Evolutionary conservation across 2,797 vertebrate genomes (phyloP).

Genomic region (Geotrypetes seraphini): DNA sequence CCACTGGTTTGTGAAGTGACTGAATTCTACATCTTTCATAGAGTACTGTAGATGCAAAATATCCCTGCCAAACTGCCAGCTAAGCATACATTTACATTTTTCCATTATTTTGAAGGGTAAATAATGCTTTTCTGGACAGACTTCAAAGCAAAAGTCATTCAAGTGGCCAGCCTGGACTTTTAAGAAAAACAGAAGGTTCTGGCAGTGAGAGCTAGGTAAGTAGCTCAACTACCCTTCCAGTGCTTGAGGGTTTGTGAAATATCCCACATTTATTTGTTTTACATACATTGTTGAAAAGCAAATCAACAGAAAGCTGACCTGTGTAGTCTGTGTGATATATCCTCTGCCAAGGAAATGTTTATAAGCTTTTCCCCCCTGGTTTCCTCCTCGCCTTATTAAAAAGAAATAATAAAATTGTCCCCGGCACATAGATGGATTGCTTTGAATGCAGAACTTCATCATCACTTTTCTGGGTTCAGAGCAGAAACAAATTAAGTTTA

Average conservation of each 20-base stretch:
- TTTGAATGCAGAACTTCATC: not conserved
- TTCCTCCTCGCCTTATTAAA: slow-evolving; percentile 13
- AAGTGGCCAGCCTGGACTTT: slow-evolving; percentile 3
- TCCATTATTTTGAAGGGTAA: slow-evolving; percentile 60
- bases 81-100: too few relatives aligned
- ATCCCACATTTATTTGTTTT: not conserved
- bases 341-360: slow-evolving; percentile 13
- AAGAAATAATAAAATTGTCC: slow-evolving; percentile 15
- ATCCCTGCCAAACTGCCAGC: too few relatives aligned
- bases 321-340: slow-evolving; percentile 26
- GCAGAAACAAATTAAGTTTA: not conserved
- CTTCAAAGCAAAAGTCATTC: slow-evolving; percentile 42
- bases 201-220: slow-evolving; percentile 24
- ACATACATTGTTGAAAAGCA: not conserved
- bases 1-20: too few relatives aligned
- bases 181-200: slow-evolving; percentile 16
- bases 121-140: slow-evolving; percentile 69
- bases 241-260: slow-evolving; percentile 15
- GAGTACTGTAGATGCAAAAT: too few relatives aligned
- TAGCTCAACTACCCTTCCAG: slow-evolving; percentile 17
- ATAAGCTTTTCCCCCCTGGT: slow-evolving; percentile 13
- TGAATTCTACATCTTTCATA: too few relatives aligned
- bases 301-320: slow-evolving; percentile 1
- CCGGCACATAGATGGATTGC: slow-evolving; percentile 12
- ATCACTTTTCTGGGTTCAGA: slow-evolving; percentile 3